Percentiles rank a stretch among this genome's conserved stretches.
Conservation (phyloP, 2,888 invertebrate species). For the Idaea straminata region DNA sequence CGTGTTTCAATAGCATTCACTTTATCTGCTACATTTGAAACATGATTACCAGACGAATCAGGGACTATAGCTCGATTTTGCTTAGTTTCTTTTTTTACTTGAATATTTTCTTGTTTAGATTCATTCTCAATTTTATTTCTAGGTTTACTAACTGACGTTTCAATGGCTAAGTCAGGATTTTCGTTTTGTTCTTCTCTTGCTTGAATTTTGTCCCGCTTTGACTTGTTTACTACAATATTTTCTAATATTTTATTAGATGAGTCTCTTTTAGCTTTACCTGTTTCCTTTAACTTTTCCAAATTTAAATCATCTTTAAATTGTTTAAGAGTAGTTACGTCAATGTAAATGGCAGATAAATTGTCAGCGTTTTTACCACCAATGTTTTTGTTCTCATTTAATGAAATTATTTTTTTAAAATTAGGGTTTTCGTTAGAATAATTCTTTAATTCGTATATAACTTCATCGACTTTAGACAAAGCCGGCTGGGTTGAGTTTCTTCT, state of each 20-base stretch:
- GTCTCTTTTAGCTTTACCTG: too few species aligned
- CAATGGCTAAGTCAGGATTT: not conserved
- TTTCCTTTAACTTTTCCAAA: too few species aligned
- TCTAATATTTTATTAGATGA: too few species aligned
- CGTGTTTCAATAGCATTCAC: not conserved
- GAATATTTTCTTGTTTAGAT: not conserved
- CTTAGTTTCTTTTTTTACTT: not conserved
- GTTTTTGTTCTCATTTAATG: not conserved
- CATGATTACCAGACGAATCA: not conserved
- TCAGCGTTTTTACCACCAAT: not conserved
- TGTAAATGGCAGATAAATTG: not conserved
- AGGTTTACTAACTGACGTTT: not conserved
- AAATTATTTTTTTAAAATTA: not conserved
- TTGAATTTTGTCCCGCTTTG: not conserved
- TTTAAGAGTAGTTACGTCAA: not conserved
- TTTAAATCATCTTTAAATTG: not conserved
- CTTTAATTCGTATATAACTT: not conserved
- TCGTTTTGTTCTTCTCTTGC: not conserved
- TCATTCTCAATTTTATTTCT: not conserved
- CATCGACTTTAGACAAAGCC: not conserved
- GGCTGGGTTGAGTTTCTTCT: not conserved
- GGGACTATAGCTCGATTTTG: not conserved
- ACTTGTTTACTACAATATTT: not conserved
- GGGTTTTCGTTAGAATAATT: not conserved
- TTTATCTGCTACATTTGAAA: not conserved